A percentile compares a stretch with the other conserved stretches of the same genome.
Evolutionary conservation across 2,113 vertebrate species (phyloP).

Genomic region (Bubo bubo): DNA sequence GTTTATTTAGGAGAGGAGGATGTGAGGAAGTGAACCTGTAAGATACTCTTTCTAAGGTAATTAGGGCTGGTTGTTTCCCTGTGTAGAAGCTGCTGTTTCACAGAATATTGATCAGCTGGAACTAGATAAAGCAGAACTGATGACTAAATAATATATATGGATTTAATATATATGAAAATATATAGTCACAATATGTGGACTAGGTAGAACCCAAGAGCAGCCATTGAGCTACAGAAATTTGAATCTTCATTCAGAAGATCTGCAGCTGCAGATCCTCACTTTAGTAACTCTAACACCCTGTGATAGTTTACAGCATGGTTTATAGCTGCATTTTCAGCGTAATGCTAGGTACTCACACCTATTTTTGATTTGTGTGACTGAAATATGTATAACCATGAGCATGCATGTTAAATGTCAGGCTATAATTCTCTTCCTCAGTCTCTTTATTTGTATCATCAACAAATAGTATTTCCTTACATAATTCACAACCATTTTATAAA

Average conservation of each 20-base stretch:
- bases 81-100: not conserved
- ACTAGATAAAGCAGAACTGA: not conserved
- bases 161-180: not conserved
- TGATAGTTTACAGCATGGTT: not conserved
- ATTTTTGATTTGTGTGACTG: not conserved
- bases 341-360: not conserved
- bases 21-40: not conserved
- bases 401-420: not conserved
- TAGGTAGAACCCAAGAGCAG: not conserved
- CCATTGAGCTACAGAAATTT: not conserved
- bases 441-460: not conserved
- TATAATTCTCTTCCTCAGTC: not conserved
- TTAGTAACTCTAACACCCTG: not conserved
- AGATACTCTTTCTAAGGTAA: not conserved
- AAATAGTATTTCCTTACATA: not conserved
- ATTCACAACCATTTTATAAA: not conserved
- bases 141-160: not conserved
- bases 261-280: not conserved
- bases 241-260: not conserved
- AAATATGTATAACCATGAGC: not conserved
- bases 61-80: not conserved
- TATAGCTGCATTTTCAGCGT: not conserved
- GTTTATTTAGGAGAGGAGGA: not conserved
- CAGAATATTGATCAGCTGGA: not conserved
- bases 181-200: not conserved